Percentiles rank a stretch among this genome's conserved stretches.
Evolutionary conservation across 2,888 invertebrate species (phyloP).

Genomic region (Polydrusus tereticollis): DNA sequence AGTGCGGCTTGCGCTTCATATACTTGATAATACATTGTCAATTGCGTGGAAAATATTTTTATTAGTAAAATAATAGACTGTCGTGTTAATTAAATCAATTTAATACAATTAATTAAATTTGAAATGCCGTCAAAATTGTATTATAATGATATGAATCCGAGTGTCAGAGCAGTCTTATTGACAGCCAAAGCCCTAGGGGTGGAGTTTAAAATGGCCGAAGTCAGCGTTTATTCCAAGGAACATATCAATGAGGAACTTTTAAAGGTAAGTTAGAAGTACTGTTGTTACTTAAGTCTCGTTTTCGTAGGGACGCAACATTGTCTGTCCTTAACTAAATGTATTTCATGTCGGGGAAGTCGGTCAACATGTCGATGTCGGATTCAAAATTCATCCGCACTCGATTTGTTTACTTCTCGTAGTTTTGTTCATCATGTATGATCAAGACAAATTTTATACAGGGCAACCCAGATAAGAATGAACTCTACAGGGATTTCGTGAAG

Average conservation of each 20-base stretch:
- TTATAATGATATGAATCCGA: conserved; percentile 70
- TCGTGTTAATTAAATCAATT: background rate
- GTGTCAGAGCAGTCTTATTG: conserved; percentile 70
- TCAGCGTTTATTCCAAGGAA: conserved; percentile 68
- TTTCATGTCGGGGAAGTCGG: no score
- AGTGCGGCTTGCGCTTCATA: background rate
- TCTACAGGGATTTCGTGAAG: no score
- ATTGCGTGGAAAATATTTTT: no score
- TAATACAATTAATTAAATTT: background rate
- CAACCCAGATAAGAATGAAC: no score
- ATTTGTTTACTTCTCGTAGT: no score
- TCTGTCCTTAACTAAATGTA: no score
- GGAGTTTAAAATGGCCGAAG: conserved; percentile 66
- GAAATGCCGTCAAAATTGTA: conserved; percentile 66
- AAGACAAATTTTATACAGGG: no score
- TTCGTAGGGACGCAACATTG: no score
- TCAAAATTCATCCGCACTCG: no score
- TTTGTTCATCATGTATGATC: no score
- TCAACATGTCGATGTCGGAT: no score
- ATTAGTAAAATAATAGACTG: no score
- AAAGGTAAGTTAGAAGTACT: conserved; percentile 66
- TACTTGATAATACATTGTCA: background rate
- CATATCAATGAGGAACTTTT: conserved; percentile 65
- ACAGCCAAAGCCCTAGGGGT: conserved; percentile 68
- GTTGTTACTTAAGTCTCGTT: background rate